Base-by-base conservation (phyloP, 2,797 vertebrate species). In the Oreonectes daqikongensis region DNA sequence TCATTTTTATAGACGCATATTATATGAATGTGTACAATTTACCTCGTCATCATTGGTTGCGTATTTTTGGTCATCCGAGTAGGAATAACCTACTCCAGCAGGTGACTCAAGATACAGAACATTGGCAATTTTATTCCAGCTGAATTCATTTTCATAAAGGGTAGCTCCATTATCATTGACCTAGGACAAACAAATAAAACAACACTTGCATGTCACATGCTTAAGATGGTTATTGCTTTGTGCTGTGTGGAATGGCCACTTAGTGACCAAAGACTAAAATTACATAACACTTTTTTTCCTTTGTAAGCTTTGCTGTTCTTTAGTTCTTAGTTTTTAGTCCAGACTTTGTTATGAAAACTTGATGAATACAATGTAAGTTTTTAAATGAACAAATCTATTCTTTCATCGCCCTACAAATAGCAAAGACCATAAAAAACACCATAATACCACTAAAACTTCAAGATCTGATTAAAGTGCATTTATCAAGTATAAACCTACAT, bases 71-170 rank as follows among this genome's bases (percentile, higher is more conserved):
- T 91, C 86, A 72, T 92, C 90, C 0, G 93, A 92, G 80, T 91
- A 94, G 22, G 93, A 94, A 77, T 86, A 94, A 15, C 93, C 93
- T 14, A 94, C 93, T 20, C 93, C 93, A 68, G 88, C 93, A 32
- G 93, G 93, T 35, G 93, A 91, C 61, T 94, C 93, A 3, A 94
- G 52, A 77, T 94, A 94, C 50, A 94, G 60, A 44, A 94, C 1
- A 50, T 93, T 94, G 80, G 92, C 89, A 1, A 92, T 87, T 82
- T 86, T 88, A 84, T 94, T 94, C 93, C 93, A 94, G 86, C 93
- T 94, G 81, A 88, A 92, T 17, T 78, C 8, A 64, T 94, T 94
- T 81, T 92, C 83, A 11, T 93, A 93, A 74, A 94, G 83, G 0
- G 89, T 92, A 48, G 75, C 75, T 0, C 93, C 93, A 5, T 94